These are phyloP conservation scores for Drosophila azteca DNA, from an alignment of 1,140 invertebrate species.

Conservation along the genomic window DNA sequence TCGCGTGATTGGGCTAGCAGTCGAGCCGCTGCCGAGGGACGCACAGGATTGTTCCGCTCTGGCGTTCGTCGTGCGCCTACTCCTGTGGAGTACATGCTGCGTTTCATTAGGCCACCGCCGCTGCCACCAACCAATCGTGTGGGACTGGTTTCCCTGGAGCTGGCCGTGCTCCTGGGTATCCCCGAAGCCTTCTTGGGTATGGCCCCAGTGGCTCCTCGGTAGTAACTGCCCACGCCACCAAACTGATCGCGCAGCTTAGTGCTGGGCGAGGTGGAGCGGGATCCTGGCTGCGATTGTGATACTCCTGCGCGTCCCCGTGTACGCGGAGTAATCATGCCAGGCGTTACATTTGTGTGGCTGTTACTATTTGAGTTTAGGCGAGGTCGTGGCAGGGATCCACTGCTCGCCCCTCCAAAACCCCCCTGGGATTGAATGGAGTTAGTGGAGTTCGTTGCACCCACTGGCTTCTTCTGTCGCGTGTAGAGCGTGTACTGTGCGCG, in stretches of 20 bases:
- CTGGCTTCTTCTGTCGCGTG: slow-evolving; percentile 87
- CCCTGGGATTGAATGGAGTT: slow-evolving; percentile 85
- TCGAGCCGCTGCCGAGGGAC: slow-evolving; percentile 90
- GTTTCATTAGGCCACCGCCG: slow-evolving; percentile 64
- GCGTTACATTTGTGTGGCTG: slow-evolving; percentile 65
- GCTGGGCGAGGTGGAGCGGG: slow-evolving; percentile 94
- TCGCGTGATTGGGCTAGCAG: slow-evolving; percentile 95
- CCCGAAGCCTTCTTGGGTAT: slow-evolving; percentile 86
- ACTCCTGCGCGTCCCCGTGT: slow-evolving; percentile 87
- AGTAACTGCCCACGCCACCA: slow-evolving; percentile 73
- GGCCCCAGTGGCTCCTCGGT: slow-evolving; percentile 74
- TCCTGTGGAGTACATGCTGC: slow-evolving; percentile 75
- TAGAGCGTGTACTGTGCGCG: slow-evolving; percentile 91
- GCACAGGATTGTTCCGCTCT: slow-evolving; percentile 85
- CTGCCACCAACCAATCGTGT: slow-evolving; percentile 78
- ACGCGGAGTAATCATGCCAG: slow-evolving; percentile 84
- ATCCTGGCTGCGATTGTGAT: slow-evolving; percentile 93
- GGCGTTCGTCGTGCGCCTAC: slow-evolving; percentile 82
- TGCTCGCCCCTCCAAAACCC: slow-evolving; percentile 83
- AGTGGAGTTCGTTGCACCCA: slow-evolving; percentile 70
- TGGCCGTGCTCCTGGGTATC: slow-evolving; percentile 89
- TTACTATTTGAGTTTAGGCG: slow-evolving; percentile 61
- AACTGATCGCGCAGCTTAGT: slow-evolving; percentile 88
- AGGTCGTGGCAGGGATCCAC: slow-evolving; percentile 76
- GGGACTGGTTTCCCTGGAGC: slow-evolving; percentile 88